These are phyloP conservation scores for Gavia stellata DNA, from an alignment of 2,113 vertebrate genomes.

Conservation along the genomic window DNA sequence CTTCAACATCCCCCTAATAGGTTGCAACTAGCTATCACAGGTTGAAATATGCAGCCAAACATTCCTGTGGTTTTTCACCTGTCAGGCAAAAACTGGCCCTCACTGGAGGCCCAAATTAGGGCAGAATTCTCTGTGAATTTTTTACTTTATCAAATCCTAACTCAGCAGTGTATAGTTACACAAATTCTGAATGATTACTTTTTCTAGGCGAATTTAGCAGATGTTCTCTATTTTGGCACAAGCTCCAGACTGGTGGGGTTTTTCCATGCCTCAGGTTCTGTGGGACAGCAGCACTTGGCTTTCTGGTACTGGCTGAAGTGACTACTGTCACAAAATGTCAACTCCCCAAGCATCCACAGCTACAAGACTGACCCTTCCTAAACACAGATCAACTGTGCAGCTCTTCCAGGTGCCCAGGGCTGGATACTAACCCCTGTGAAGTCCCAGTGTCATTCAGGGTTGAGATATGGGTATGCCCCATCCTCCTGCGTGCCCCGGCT, in stretches of 20 bases:
- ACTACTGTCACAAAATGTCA: background rate
- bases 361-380: background rate
- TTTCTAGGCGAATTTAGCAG: background rate
- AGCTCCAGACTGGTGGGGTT: background rate
- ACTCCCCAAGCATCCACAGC: background rate
- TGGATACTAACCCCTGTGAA: background rate
- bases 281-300: background rate
- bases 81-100: background rate
- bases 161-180: background rate
- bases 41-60: background rate
- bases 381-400: background rate
- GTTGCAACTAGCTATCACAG: background rate
- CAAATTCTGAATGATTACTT: background rate
- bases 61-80: conserved; percentile 12
- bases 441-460: background rate
- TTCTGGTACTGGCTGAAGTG: background rate
- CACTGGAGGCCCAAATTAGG: background rate
- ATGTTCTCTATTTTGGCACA: background rate
- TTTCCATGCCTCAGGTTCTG: background rate
- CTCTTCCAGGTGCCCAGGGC: background rate
- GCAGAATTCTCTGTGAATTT: background rate
- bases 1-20: background rate
- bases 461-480: background rate
- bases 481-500: background rate
- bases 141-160: background rate